Conservation (phyloP, 1,140 invertebrate genomes). For the Drosophila tani region DNA sequence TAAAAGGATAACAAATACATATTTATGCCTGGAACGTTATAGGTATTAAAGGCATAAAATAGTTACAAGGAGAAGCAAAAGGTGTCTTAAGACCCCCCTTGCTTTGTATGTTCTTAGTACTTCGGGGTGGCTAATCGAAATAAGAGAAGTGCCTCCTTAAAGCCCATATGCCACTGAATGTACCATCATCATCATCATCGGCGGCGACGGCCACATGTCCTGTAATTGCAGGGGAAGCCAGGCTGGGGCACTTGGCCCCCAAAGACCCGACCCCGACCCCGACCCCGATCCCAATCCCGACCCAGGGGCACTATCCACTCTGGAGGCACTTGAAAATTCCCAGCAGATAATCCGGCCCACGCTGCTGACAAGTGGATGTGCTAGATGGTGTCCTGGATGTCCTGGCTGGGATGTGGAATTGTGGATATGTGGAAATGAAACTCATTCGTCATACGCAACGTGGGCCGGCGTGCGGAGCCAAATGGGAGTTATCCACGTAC, state of each 20-base stretch:
- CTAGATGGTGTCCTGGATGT: conserved; percentile 4
- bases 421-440: conserved; percentile 62
- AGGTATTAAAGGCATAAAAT: no score
- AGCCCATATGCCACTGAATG: conserved; percentile 4
- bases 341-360: conserved; percentile 63
- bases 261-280: no score
- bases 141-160: not conserved
- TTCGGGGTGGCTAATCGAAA: conserved; percentile 4
- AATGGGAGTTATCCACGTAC: conserved; percentile 62
- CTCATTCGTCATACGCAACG: conserved; percentile 71
- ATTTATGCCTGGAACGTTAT: no score
- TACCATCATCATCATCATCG: not conserved
- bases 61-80: not conserved
- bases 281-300: not conserved
- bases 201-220: conserved; percentile 1
- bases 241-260: not conserved
- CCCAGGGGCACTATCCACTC: conserved; percentile 19
- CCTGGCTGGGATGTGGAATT: not conserved
- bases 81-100: not conserved
- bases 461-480: conserved; percentile 16
- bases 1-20: no score
- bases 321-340: conserved; percentile 67
- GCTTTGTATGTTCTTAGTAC: no score
- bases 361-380: conserved; percentile 70
- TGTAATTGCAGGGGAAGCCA: conserved; percentile 4